Percentiles rank a stretch among this genome's conserved stretches.
phyloP scores from a whole-genome alignment of 1,140 invertebrate species.

The Mya arenaria region DNA sequence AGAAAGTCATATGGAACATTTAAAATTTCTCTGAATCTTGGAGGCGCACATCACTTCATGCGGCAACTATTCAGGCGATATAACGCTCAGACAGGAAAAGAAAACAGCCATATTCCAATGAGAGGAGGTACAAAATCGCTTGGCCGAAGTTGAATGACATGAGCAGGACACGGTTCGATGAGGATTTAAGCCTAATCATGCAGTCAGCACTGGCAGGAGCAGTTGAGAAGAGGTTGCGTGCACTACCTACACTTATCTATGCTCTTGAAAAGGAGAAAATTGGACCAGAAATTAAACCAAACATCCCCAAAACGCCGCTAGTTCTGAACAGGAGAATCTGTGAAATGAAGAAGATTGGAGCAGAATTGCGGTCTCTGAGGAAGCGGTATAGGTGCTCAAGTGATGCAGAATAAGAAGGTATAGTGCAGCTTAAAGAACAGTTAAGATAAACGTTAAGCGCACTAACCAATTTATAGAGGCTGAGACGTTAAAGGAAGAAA shows the following conservation, averaged over 20 bases:
- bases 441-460: background rate
- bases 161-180: constrained; percentile 13
- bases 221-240: background rate
- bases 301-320: background rate
- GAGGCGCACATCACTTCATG: no score
- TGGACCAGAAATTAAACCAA: background rate
- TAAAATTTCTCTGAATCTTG: no score
- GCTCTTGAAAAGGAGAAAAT: background rate
- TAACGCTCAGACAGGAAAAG: no score
- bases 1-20: no score
- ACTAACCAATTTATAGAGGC: background rate
- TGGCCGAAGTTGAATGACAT: constrained; percentile 27
- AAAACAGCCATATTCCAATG: no score
- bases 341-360: background rate
- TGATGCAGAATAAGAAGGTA: background rate
- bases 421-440: background rate
- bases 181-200: background rate
- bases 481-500: background rate
- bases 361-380: background rate
- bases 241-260: constrained; percentile 3
- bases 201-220: background rate
- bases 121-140: background rate
- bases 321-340: background rate
- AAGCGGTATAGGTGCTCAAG: no score
- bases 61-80: no score